Percentiles rank a stretch among this genome's conserved stretches.
These are phyloP conservation scores for Tenebrio molitor DNA, from an alignment of 1,140 invertebrate species.

Conservation along the genomic window DNA sequence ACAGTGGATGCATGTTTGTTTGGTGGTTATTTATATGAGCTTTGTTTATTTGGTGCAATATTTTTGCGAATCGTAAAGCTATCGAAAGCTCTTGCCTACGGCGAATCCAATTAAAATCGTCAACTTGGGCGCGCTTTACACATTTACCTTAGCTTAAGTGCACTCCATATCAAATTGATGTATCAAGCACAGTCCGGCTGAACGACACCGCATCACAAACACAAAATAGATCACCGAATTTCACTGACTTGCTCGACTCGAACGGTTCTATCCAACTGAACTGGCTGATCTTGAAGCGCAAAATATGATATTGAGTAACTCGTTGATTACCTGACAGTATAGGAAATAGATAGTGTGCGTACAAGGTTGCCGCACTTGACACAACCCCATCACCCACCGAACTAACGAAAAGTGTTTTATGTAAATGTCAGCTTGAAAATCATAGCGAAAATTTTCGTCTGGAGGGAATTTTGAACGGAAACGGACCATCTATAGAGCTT, in stretches of 20 bases:
- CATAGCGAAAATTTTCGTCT: too few relatives aligned
- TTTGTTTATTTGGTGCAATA: too few relatives aligned
- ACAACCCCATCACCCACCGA: conserved; percentile 4
- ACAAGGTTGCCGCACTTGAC: conserved; percentile 15
- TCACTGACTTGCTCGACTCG: conserved; percentile 16
- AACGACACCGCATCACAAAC: background rate
- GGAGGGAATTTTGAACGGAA: too few relatives aligned
- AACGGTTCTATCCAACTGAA: conserved; percentile 29
- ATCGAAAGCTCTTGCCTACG: too few relatives aligned
- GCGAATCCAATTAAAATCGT: background rate
- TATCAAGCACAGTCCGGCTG: background rate
- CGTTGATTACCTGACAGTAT: conserved; percentile 24
- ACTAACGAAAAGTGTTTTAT: background rate
- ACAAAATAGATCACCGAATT: conserved; percentile 7
- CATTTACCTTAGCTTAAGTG: background rate
- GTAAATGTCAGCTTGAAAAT: conserved; percentile 1
- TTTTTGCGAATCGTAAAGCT: too few relatives aligned
- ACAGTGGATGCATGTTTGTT: too few relatives aligned
- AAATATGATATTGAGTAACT: conserved; percentile 39
- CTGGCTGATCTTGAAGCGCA: conserved; percentile 30
- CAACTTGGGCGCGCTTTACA: background rate
- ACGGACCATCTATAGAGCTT: background rate
- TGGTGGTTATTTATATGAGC: too few relatives aligned
- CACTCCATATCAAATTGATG: conserved; percentile 13
- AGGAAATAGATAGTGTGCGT: conserved; percentile 14